A percentile compares a stretch with the other conserved stretches of the same genome.
Evolutionary conservation across 2,113 vertebrate species (phyloP).

Genomic region (Antigone vipio): DNA sequence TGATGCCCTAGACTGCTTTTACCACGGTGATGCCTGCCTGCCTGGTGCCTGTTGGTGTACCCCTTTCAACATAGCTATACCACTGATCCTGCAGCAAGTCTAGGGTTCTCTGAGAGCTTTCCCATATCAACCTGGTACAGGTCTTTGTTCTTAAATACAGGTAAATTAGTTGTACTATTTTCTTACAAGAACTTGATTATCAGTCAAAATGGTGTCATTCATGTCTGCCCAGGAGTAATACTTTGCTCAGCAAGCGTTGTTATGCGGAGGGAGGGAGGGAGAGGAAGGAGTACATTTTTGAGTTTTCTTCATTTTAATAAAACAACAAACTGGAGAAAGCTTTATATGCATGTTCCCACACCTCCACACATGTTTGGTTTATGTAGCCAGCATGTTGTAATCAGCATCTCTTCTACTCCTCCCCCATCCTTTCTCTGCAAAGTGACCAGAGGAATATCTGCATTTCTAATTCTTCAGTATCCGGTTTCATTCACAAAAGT

Average conservation of each 20-base stretch:
- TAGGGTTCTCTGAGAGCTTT: not conserved
- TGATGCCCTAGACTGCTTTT: not conserved
- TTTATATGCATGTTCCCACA: not conserved
- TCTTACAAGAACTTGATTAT: not conserved
- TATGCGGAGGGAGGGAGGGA: not conserved
- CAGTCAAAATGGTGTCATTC: not conserved
- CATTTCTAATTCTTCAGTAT: not conserved
- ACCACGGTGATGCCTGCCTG: fast-evolving
- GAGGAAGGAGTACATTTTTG: not conserved
- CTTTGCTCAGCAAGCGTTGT: not conserved
- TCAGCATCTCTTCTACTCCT: not conserved
- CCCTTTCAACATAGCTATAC: not conserved
- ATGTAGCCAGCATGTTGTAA: not conserved
- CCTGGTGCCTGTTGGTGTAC: not conserved
- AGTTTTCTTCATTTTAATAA: not conserved
- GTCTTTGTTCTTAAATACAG: not conserved
- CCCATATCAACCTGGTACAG: not conserved
- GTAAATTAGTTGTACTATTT: not conserved
- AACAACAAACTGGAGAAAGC: not conserved
- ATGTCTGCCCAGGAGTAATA: not conserved
- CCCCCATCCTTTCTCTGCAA: not conserved
- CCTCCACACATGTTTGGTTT: slow-evolving; percentile 15
- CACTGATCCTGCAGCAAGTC: not conserved
- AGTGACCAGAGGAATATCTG: not conserved
- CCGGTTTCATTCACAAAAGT: not conserved